Base-by-base conservation (phyloP, 2,888 invertebrate species). In the Drosophila nigricruria region DNA sequence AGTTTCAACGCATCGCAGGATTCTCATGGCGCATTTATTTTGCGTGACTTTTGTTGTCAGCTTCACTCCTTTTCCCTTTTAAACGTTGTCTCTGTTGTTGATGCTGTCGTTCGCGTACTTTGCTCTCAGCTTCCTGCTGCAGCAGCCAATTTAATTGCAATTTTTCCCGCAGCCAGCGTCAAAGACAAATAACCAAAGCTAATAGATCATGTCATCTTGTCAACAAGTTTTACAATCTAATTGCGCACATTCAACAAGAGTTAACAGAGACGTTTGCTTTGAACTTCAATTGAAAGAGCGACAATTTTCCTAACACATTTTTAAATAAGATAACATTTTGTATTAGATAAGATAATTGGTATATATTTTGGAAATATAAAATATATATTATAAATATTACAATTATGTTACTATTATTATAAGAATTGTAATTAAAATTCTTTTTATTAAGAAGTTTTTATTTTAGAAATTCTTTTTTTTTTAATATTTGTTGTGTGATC, bases 151-250 rank as follows among this genome's bases (percentile, higher is more conserved):
- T 88, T 86, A 88, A 86, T 86, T 84, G 89, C 82, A 67, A 79
- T 84, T 87, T 83, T 81, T 81, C 70, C 68, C 43, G 71, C 70
- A 68, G 16, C 70, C 70, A 67, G 59, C 69, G 57, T 49, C 65
- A 82, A 78, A 83, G 86, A 81, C 83, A 85, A 86, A 83, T 85
- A 86, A 73, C 88, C 83, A 68, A 78, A 81, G 85, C 85, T 81
- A 84, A 86, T 86, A 86, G 88, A 88, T 86, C 85, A 88, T 86
- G 85, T 88, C 85, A 86, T 83, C 82, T 69, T 86, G 84, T 88
- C 90, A 88, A 88, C 82, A 81, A 86, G 71, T 78, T 87, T 79
- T 73, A 73, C 79, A 84, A 84, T 81, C 82, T 81, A 82, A 90
- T 88, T 89, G 84, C 73, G 59, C 54, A 70, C 70, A 57, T 88